Evolutionary conservation across 2,797 vertebrate genomes (phyloP), one percentile per base, ranked within the genome.

Genomic region (Rhinophrynus dorsalis): DNA sequence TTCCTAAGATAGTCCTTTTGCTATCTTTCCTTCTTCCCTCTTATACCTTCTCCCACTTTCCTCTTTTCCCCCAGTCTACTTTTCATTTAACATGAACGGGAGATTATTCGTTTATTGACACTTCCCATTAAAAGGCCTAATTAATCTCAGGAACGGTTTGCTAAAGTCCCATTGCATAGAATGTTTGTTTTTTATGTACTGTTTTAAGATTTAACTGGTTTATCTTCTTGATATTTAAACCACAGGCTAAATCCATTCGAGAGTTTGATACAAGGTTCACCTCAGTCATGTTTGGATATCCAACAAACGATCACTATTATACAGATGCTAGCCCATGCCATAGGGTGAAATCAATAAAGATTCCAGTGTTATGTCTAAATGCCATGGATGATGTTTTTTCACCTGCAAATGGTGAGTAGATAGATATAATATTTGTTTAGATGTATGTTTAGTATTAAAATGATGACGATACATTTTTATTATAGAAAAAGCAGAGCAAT

Each of bases 251-350:
- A 87, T 97, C 96, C 69, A 90, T 99, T 76, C 89, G 97, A 76
- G 94, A 99, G 82, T 99, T 99, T 81, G 96, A 99, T 45, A 95
- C 93, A 79, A 89, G 93, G 75, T 98, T 99, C 84, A 99, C 97
- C 33, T 94, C 96, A 21, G 93, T 96, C 74, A 96, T 99, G 96
- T 99, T 99, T 68, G 96, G 97, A 72, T 99, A 98, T 83, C 90
- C 75, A 4, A 94, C 94, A 57, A 93, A 97, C 32, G 94, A 97
- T 12, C 96, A 98, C 82, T 99, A 98, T 77, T 99, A 99, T 79
- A 89, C 68, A 9, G 97, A 98, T 55, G 95, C 97, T 78, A 98
- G 96, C 81, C 97, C 97, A 0, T 88, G 91, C 74, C 93, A 85
- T 80, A 93, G 88, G 78, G 90, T 99, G 69, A 94, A 93, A 68